Conservation (phyloP, 2,888 invertebrate genomes). For the Scaptodrosophila latifasciaeformis region DNA sequence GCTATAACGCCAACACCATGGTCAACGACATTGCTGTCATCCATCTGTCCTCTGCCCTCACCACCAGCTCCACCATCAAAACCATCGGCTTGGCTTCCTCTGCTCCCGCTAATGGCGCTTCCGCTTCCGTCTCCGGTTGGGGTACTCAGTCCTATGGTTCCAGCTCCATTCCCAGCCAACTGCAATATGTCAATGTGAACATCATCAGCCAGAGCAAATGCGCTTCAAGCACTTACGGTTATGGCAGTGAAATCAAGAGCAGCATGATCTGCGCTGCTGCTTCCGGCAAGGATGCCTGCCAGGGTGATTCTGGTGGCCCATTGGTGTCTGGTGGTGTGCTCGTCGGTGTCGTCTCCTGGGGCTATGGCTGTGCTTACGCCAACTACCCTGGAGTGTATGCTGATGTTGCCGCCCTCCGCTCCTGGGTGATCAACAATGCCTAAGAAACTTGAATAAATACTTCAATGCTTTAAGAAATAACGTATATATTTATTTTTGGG, state of each 20-base stretch:
- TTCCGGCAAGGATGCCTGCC: conserved; percentile 57
- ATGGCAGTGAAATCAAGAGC: conserved; percentile 32
- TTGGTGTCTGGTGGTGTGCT: conserved; percentile 44
- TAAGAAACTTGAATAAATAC: neutral
- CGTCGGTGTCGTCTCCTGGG: conserved; percentile 71
- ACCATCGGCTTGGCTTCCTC: conserved; percentile 72
- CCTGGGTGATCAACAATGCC: conserved; percentile 34
- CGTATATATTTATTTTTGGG: too few relatives aligned
- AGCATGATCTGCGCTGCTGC: conserved; percentile 58
- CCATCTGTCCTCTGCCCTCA: conserved; percentile 75
- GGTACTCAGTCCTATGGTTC: conserved; percentile 52
- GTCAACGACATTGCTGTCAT: conserved; percentile 79
- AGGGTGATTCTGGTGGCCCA: conserved; percentile 72
- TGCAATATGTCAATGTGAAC: conserved; percentile 74
- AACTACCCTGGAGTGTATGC: conserved; percentile 63
- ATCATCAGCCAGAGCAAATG: conserved; percentile 74
- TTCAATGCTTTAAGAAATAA: neutral
- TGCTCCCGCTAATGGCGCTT: conserved; percentile 35
- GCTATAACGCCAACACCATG: conserved; percentile 74
- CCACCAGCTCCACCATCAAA: conserved; percentile 69
- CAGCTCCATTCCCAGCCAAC: conserved; percentile 66
- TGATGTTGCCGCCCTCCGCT: conserved; percentile 43
- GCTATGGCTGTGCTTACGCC: conserved; percentile 56
- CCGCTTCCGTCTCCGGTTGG: conserved; percentile 57
- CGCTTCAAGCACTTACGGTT: conserved; percentile 69